A percentile compares a stretch with the other conserved stretches of the same genome.
phyloP scores from a whole-genome alignment of 2,797 vertebrate genomes.

The Crossoptilon crossoptilon region DNA sequence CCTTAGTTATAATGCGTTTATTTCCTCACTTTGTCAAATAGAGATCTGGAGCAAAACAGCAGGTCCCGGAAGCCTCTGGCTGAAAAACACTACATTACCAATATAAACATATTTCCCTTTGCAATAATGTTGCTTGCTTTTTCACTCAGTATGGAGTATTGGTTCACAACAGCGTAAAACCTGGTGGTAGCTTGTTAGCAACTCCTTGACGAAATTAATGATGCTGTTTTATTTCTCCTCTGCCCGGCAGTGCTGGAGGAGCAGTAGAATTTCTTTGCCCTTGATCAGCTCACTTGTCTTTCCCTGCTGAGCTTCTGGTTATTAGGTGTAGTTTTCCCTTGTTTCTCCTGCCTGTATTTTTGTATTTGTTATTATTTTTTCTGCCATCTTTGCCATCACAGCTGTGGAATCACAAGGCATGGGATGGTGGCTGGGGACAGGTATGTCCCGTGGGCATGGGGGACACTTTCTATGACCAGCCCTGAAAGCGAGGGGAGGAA shows the following conservation, averaged over 20 bases:
- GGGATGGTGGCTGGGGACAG: background rate
- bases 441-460: background rate
- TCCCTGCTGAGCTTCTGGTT: accelerated
- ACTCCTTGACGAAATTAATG: background rate
- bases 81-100: background rate
- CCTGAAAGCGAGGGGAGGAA: background rate
- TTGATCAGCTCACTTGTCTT: background rate
- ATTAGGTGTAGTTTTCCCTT: background rate
- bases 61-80: background rate
- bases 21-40: background rate
- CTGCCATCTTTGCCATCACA: accelerated
- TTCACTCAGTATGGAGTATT: background rate
- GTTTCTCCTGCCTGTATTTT: background rate
- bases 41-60: background rate
- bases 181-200: background rate
- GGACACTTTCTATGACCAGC: background rate
- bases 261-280: background rate
- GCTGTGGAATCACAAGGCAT: accelerated
- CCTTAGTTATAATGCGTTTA: background rate
- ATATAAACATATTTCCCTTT: background rate
- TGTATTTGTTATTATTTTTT: background rate
- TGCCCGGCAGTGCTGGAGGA: background rate
- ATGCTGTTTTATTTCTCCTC: background rate
- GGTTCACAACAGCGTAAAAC: background rate
- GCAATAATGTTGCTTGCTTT: background rate